phyloP scores from a whole-genome alignment of 2,888 invertebrate genomes.

The Acleris emargana region DNA sequence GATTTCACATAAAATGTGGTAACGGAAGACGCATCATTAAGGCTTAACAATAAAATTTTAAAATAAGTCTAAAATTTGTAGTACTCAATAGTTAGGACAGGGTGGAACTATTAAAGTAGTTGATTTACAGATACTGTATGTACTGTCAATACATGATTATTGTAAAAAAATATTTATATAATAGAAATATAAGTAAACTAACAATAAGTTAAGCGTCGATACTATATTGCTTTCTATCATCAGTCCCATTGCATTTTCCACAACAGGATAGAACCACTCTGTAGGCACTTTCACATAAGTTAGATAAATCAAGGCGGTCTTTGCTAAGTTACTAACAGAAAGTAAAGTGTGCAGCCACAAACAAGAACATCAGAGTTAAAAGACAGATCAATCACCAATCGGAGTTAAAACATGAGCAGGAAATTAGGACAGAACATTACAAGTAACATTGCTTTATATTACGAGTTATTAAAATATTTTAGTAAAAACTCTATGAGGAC shows the following conservation, averaged over 20 bases:
- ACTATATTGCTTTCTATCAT: slow-evolving; percentile 16
- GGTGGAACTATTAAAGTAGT: slow-evolving; percentile 4
- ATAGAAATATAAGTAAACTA: slow-evolving; percentile 33
- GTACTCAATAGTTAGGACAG: slow-evolving; percentile 1
- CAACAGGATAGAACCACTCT: slow-evolving; percentile 42
- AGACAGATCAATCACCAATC: slow-evolving; percentile 56
- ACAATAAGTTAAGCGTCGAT: slow-evolving; percentile 34
- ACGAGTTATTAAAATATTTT: slow-evolving; percentile 76
- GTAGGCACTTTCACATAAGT: slow-evolving; percentile 62
- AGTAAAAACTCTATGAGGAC: slow-evolving; percentile 76
- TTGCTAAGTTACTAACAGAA: slow-evolving; percentile 14
- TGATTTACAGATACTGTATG: slow-evolving; percentile 27
- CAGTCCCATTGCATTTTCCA: slow-evolving; percentile 23
- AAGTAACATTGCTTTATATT: slow-evolving; percentile 55
- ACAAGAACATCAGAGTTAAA: slow-evolving; percentile 36
- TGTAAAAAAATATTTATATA: slow-evolving; percentile 35
- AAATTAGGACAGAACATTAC: slow-evolving; percentile 38
- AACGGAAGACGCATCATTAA: slow-evolving; percentile 26
- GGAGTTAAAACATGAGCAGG: slow-evolving; percentile 33
- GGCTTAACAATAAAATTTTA: slow-evolving; percentile 6
- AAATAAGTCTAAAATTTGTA: slow-evolving; percentile 10
- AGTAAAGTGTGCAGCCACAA: neutral
- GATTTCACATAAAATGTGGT: slow-evolving; percentile 5
- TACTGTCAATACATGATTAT: slow-evolving; percentile 35
- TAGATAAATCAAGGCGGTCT: slow-evolving; percentile 47